Evolutionary conservation across 2,888 invertebrate species (phyloP), one percentile per base, ranked within the genome.

Genomic region (Microctonus brassicae): DNA sequence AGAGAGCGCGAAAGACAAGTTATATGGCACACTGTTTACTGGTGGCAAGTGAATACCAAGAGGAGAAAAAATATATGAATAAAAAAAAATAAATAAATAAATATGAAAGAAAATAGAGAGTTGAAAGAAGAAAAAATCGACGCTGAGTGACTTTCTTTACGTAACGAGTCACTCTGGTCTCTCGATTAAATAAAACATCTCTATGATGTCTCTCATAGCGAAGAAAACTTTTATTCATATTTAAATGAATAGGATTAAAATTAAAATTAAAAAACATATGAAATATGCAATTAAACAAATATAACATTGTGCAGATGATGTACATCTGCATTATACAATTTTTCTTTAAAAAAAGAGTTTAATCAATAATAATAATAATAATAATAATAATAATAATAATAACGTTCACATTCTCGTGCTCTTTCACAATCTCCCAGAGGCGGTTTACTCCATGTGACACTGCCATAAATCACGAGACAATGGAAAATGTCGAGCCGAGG

Each of bases 391-490:
- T 72, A 74, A 74, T 72, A 72, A 72, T 70, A 72, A 74, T 74
- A 74, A 74, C 17, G 33, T 22, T 64, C 64, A 65, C 66, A 62
- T 69, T 72, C 67, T 58, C 62, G 53, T 67, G 17, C 64, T 47
- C 33, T 39, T 57, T 24, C 57, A 36, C 36, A 66, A n/a, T 20
- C 66, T 34, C 36, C 47, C 47, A 47, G 29, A 26, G 11, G 24
- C 22, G 53, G 29, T 33, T 47, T 47, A 47, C 47, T 47, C 6
- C 34, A 53, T 24, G 71, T 57, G 67, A 71, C 68, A 61, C 68
- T 42, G 52, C 57, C 83, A 84, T 84, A 84, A 84, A 84, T 84
- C 84, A 84, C 81, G 79, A 83, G 81, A 84, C 84, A 84, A 84
- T 84, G 81, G 83, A 78, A 79, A 81, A 79, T 76, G 77, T 64